Conservation (phyloP, 2,113 vertebrate genomes). For the Pteronura brasiliensis region DNA sequence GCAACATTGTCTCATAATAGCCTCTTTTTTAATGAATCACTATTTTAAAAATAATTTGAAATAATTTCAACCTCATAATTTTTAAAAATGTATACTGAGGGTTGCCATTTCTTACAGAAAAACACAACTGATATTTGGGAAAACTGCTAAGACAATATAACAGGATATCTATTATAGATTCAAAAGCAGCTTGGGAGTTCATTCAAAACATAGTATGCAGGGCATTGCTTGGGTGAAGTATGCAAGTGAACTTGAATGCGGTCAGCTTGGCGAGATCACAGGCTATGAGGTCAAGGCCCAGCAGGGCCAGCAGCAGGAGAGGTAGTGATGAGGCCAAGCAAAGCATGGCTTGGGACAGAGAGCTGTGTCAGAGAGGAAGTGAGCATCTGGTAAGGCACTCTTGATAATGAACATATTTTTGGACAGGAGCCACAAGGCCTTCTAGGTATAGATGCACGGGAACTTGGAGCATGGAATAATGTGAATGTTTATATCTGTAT, state of each 20-base stretch:
- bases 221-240: not conserved
- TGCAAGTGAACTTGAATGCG: not conserved
- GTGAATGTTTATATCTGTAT: not conserved
- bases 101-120: not conserved
- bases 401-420: not conserved
- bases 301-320: not conserved
- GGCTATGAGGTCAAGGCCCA: not conserved
- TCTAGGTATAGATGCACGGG: not conserved
- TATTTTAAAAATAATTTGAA: slow-evolving; percentile 25
- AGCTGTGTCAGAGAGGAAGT: not conserved
- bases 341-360: not conserved
- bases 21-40: not conserved
- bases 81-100: not conserved
- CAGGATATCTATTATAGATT: not conserved
- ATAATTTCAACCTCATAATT: slow-evolving; percentile 21
- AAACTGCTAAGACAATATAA: not conserved
- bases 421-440: not conserved
- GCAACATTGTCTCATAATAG: not conserved
- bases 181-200: not conserved
- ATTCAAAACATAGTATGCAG: too few species aligned
- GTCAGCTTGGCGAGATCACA: not conserved
- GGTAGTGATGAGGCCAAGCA: not conserved
- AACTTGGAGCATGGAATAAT: not conserved
- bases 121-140: not conserved
- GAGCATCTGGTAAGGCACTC: not conserved